phyloP scores from a whole-genome alignment of 2,888 invertebrate genomes.

The Heliconius erato region DNA sequence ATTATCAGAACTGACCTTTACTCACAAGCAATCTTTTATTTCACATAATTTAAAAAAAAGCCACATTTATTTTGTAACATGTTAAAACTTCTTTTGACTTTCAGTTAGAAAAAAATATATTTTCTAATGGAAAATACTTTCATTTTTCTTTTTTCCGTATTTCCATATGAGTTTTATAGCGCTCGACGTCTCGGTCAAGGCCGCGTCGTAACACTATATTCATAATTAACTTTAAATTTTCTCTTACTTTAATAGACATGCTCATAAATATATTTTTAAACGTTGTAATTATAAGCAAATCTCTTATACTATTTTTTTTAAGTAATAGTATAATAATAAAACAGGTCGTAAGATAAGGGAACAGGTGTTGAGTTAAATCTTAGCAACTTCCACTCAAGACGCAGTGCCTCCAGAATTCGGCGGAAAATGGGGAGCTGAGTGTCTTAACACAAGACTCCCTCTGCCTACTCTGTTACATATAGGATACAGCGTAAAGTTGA shows the following conservation, averaged over 20 bases:
- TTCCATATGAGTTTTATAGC: slow-evolving; percentile 15
- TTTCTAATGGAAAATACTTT: slow-evolving; percentile 25
- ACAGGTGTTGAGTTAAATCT: too few relatives aligned
- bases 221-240: slow-evolving; percentile 5
- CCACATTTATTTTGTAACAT: not conserved
- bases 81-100: slow-evolving; percentile 4
- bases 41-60: not conserved
- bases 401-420: not conserved
- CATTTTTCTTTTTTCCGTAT: slow-evolving; percentile 17
- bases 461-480: not conserved
- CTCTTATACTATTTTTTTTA: not conserved
- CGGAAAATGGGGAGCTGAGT: not conserved
- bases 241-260: not conserved
- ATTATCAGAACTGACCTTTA: not conserved
- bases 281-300: not conserved
- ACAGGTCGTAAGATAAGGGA: not conserved
- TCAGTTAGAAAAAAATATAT: not conserved
- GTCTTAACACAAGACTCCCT: not conserved
- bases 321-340: not conserved
- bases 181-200: slow-evolving; percentile 28
- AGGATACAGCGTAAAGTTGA: too few relatives aligned
- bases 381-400: not conserved
- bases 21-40: not conserved
- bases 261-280: not conserved
- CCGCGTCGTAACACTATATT: slow-evolving; percentile 1